Percentiles rank a stretch among this genome's conserved stretches.
Evolutionary conservation across 2,888 invertebrate genomes (phyloP).

Genomic region (Chrysomela aeneicollis): DNA sequence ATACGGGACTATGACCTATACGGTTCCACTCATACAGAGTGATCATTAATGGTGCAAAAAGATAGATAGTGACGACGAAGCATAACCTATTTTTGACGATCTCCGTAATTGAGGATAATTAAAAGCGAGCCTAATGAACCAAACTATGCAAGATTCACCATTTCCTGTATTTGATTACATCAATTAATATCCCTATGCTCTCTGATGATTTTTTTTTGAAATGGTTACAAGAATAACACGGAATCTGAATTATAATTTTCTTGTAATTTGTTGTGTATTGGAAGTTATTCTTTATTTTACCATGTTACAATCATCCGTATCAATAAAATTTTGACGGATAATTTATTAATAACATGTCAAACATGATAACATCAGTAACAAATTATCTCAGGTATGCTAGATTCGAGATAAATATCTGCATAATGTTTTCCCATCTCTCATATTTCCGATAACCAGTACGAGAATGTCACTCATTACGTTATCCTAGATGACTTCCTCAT

Average conservation of each 20-base stretch:
- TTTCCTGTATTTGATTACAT: neutral
- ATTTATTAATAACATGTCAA: neutral
- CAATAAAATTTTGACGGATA: no score
- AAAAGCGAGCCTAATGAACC: neutral
- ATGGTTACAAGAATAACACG: no score
- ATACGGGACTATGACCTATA: neutral
- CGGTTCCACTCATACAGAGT: neutral
- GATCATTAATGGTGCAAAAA: neutral
- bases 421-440: neutral
- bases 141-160: neutral
- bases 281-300: no score
- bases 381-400: neutral
- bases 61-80: neutral
- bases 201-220: no score
- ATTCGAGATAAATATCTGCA: neutral
- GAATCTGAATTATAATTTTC: no score
- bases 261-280: no score
- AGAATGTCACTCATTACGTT: neutral
- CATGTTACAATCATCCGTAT: no score
- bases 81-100: neutral
- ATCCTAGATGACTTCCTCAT: neutral
- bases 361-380: neutral
- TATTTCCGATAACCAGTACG: neutral
- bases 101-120: neutral
- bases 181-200: neutral